Base-by-base conservation (phyloP, 2,888 invertebrate genomes). In the Cryptocephalus moraei region DNA sequence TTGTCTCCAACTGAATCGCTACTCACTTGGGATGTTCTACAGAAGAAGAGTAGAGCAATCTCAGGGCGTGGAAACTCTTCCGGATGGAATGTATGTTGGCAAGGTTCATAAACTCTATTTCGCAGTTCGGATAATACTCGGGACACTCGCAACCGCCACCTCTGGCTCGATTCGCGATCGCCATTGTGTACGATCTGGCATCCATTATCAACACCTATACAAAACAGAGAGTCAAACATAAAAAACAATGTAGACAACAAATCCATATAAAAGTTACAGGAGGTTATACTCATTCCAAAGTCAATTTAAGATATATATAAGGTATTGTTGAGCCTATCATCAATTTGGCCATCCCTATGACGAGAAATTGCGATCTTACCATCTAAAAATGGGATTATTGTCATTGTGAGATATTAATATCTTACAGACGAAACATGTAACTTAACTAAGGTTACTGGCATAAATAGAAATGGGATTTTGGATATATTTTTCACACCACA, bases 1-100 rank as follows among this genome's bases (percentile, higher is more conserved):
- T 22, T 4, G 22, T 4, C 22, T 22, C 6, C 22, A 40, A 12
- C 22, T 14, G 8, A 22, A 22, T 22, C 6, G 22, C 22, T 47
- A 70, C 75, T 73, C 65, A 90, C 89, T 85, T 90, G 55, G 82
- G 76, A 66, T 84, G 84, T 67, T 91, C 90, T 32, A 83, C 77
- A 10, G 88, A 79, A 46, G 86, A 82, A n/a, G 83, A 82, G 56
- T 86, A 86, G 3, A 90, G 72, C 48, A 82, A 80, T 45, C 96
- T 75, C 54, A 97, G 75, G 52, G 88, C 84, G 54, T 88, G 86
- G 74, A 95, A 97, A 72, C 93, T 92, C 64, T 88, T 86, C 41
- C 96, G 78, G 66, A 97, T 91, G 61, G 88, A 84, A 73, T 99
- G 97, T 59, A 99, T 97, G 73, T 99, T 99, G 46, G 95, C 92